Base-by-base conservation (phyloP, 2,113 vertebrate species). In the Urocynchramus pylzowi region DNA sequence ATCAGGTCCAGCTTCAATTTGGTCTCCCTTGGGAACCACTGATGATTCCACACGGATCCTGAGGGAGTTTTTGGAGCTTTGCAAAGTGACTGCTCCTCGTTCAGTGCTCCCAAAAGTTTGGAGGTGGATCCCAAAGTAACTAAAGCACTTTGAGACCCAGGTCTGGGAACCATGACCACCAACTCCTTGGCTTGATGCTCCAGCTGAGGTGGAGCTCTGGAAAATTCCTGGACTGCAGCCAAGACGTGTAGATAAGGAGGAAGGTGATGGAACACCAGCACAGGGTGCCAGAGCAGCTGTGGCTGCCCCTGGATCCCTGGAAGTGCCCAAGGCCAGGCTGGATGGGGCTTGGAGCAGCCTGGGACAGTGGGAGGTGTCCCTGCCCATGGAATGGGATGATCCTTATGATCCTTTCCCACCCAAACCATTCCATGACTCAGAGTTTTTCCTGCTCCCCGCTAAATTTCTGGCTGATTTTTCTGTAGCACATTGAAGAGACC, bases 51-150 rank as follows among this genome's bases (percentile, higher is more conserved):
- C 19, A 4, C 0, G 1, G 19, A 44, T 5, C 33, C 4, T 3
- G 26, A 26, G 21, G 56, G 67, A 41, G 12, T 9, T 49, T 26
- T 2, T 9, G 45, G 47, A 52, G 20, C 67, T 52, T 11, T 9
- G 37, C 18, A 0, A 30, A 26, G 52, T 0, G 13, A 1, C n/a
- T 6, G 10, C 64, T 47, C n/a, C 27, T 27, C 7, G 0, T 27
- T 57, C 2, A 1, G 2, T 0, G 35, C 64, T 49, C 44, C 53
- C 64, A 7, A 2, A 61, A 21, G 9, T 7, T 61, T 37, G 33
- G 47, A 31, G 56, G 27, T 19, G 67, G 20, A 83, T 44, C 21
- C 67, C 15, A 1, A 31, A 24, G 16, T 5, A 4, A 14, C 12
- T 9, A 13, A 30, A 52, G 26, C 4, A 5, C 20, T 71, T 16